These are phyloP conservation scores for Pseudochaenichthys georgianus DNA, from an alignment of 2,797 vertebrate genomes.

Conservation along the genomic window DNA sequence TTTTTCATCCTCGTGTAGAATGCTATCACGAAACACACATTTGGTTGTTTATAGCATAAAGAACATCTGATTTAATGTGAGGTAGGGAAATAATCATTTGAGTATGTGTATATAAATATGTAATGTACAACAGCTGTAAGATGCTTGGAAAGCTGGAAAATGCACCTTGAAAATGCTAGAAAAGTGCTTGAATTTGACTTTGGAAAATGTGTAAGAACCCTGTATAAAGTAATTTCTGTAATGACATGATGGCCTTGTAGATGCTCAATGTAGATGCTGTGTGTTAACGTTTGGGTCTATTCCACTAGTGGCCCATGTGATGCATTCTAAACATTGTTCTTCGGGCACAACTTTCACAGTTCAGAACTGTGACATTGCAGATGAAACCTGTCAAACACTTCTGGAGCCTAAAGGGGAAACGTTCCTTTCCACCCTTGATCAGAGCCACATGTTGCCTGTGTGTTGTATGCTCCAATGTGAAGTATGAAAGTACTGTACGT, in stretches of 20 bases:
- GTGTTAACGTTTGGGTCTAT: not conserved
- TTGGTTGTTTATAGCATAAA: no score
- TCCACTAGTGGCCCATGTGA: conserved; percentile 25
- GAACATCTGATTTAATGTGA: no score
- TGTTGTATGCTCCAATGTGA: conserved; percentile 23
- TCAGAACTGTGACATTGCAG: conserved; percentile 35
- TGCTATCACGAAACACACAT: no score
- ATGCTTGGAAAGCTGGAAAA: no score
- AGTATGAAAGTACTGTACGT: conserved; percentile 16
- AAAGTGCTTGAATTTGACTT: no score
- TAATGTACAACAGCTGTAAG: no score
- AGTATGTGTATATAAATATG: no score
- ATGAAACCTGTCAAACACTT: conserved; percentile 34
- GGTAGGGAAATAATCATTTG: no score
- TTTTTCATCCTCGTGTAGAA: no score
- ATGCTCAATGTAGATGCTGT: conserved; percentile 19
- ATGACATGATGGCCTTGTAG: conserved; percentile 15
- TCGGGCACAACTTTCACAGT: conserved; percentile 38
- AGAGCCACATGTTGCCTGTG: conserved; percentile 53
- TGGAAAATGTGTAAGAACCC: no score
- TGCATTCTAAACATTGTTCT: conserved; percentile 43
- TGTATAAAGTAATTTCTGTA: not conserved
- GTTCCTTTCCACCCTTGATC: conserved; percentile 33
- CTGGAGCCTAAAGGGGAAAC: conserved; percentile 22
- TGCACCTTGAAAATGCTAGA: no score